Percentiles rank a stretch among this genome's conserved stretches.
phyloP scores from a whole-genome alignment of 2,797 vertebrate species.

The Chelonia mydas region DNA sequence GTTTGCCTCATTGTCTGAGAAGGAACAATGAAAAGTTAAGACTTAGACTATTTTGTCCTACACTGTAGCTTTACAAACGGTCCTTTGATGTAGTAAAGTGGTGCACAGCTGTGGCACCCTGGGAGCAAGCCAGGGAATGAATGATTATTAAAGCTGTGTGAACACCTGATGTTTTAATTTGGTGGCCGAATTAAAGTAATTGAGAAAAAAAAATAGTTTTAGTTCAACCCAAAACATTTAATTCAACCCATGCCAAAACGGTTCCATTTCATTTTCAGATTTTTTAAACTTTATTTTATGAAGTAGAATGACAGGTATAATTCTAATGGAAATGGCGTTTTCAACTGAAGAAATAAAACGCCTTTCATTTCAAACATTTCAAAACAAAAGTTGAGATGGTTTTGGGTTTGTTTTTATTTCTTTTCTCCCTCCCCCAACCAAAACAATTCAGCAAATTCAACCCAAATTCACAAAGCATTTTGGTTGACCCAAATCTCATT shows the following conservation, averaged over 20 bases:
- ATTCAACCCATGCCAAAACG: neutral
- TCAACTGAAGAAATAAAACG: neutral
- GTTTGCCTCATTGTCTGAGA: neutral
- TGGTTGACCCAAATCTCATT: neutral
- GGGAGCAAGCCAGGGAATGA: neutral
- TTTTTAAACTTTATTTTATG: neutral
- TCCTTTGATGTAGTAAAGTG: neutral
- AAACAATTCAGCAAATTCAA: neutral
- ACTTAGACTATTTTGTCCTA: neutral
- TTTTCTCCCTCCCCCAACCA: neutral
- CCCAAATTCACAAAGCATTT: neutral
- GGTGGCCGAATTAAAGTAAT: neutral
- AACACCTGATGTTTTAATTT: neutral
- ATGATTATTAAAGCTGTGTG: neutral
- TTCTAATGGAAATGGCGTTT: neutral
- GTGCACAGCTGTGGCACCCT: neutral
- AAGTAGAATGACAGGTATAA: neutral
- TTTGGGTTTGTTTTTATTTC: neutral
- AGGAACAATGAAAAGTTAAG: accelerated
- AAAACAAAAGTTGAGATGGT: neutral
- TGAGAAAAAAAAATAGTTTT: neutral
- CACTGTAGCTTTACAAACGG: neutral
- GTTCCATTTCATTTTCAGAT: neutral
- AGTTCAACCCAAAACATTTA: neutral
- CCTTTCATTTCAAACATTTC: neutral